Conservation (phyloP, 2,797 vertebrate genomes). For the Smutsia gigantea region DNA sequence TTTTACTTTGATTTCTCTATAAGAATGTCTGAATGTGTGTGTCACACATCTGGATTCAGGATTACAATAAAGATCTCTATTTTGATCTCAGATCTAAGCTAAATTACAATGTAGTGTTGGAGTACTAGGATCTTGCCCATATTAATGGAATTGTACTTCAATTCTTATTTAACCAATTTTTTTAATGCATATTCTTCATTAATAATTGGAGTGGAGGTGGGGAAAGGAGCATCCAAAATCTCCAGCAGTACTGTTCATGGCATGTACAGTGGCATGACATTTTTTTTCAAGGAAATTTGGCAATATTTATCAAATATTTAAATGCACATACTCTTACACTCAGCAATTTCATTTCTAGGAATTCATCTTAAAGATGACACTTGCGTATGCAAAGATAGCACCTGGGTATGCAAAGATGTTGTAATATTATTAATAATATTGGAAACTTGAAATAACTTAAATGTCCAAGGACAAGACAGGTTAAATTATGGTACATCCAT, state of each 20-base stretch:
- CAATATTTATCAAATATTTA: background rate
- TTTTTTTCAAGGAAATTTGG: background rate
- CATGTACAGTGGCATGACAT: background rate
- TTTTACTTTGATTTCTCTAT: background rate
- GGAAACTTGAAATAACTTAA: slow-evolving; percentile 1
- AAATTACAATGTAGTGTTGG: background rate
- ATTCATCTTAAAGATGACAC: background rate
- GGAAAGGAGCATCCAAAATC: background rate
- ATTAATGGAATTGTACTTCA: background rate
- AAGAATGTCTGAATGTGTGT: background rate
- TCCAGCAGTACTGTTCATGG: background rate
- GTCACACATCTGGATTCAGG: background rate
- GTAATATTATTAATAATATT: background rate
- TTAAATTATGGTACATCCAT: background rate
- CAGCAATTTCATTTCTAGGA: background rate
- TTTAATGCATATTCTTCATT: background rate
- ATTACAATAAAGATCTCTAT: background rate
- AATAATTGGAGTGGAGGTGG: background rate
- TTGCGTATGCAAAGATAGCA: background rate
- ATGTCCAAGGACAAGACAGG: background rate
- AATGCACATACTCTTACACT: background rate
- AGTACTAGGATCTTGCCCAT: background rate
- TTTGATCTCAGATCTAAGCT: background rate
- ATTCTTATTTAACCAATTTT: background rate
- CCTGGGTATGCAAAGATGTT: background rate